Percentiles rank a stretch among this genome's conserved stretches.
Evolutionary conservation across 2,113 vertebrate genomes (phyloP).

Genomic region (Petaurus breviceps): DNA sequence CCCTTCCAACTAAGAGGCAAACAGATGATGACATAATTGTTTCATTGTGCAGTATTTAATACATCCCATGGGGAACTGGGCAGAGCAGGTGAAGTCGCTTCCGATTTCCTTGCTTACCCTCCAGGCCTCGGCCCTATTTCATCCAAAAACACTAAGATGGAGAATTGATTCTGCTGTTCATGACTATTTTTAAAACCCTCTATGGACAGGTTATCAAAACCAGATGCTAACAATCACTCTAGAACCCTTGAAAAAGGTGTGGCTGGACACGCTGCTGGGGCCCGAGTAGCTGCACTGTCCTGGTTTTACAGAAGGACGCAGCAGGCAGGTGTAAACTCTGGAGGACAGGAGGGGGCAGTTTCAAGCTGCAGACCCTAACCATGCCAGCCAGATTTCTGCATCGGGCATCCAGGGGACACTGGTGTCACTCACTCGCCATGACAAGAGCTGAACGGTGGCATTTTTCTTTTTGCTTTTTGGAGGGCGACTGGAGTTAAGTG

Average conservation of each 20-base stretch:
- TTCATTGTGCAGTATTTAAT: background rate
- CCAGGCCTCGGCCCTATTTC: background rate
- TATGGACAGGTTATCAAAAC: background rate
- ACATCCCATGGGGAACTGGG: too few species aligned
- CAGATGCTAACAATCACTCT: conserved; percentile 17
- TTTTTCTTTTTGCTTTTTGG: too few species aligned
- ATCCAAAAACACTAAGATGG: background rate
- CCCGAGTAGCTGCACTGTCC: background rate
- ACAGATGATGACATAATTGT: background rate
- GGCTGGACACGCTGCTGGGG: background rate
- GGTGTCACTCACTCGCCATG: background rate
- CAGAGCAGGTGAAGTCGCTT: fast-evolving
- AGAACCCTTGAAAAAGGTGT: background rate
- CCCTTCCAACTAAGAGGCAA: background rate
- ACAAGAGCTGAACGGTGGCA: background rate
- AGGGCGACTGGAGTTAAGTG: too few species aligned
- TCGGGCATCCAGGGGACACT: background rate
- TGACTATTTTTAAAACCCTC: background rate
- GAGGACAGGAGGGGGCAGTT: background rate
- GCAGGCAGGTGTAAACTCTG: conserved; percentile 11
- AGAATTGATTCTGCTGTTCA: background rate
- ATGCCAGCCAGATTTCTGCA: background rate
- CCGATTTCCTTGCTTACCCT: background rate
- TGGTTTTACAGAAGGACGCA: background rate
- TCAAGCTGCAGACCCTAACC: background rate